phyloP scores from a whole-genome alignment of 1,140 invertebrate species.

The Atopsyche davidsoni region DNA sequence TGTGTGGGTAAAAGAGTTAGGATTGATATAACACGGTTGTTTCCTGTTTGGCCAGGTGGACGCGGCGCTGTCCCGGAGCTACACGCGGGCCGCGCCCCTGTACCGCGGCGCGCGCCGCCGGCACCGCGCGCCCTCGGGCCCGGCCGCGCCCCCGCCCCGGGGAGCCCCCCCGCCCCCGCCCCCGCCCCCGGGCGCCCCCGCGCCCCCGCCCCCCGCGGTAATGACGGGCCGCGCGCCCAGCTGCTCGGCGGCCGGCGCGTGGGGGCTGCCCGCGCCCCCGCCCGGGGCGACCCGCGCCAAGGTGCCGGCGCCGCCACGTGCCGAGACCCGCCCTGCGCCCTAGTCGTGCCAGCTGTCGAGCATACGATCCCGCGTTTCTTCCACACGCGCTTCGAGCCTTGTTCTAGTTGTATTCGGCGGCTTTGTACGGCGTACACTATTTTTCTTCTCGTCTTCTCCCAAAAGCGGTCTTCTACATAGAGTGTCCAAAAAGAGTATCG shows the following conservation, averaged over 20 bases:
- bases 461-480: too few relatives aligned
- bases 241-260: not conserved
- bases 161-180: not conserved
- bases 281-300: too few relatives aligned
- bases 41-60: constrained; percentile 20
- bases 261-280: constrained; percentile 8
- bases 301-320: too few relatives aligned
- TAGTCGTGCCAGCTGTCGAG: too few relatives aligned
- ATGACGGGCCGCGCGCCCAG: constrained; percentile 7
- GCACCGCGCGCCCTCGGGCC: constrained; percentile 18
- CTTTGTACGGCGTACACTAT: too few relatives aligned
- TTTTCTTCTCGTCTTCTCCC: too few relatives aligned
- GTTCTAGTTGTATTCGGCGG: too few relatives aligned
- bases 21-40: not conserved
- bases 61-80: constrained; percentile 19
- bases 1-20: not conserved
- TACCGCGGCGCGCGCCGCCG: constrained; percentile 26
- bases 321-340: too few relatives aligned
- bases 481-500: too few relatives aligned
- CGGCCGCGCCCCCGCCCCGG: not conserved
- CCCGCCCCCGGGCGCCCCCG: constrained; percentile 4
- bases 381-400: too few relatives aligned
- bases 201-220: not conserved
- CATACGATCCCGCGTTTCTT: too few relatives aligned
- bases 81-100: constrained; percentile 23